Evolutionary conservation across 2,888 invertebrate species (phyloP).

Genomic region (Sepiola atlantica): DNA sequence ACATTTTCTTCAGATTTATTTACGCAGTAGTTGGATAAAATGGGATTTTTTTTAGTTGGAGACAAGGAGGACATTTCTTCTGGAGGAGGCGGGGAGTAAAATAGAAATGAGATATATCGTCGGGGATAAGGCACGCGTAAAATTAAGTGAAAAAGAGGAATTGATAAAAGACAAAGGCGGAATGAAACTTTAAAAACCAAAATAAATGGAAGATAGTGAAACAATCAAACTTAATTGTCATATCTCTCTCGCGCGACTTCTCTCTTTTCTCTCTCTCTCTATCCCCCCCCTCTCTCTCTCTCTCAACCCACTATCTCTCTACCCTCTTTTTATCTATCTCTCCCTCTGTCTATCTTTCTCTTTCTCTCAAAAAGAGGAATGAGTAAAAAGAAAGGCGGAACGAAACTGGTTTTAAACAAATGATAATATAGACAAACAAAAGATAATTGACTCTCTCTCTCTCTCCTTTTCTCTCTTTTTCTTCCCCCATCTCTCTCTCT

Average conservation of each 20-base stretch:
- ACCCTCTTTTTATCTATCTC: no score
- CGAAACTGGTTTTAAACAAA: no score
- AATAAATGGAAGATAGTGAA: not conserved
- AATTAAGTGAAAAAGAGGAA: not conserved
- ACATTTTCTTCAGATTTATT: not conserved
- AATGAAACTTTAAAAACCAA: not conserved
- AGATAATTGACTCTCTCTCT: no score
- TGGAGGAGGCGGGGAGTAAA: not conserved
- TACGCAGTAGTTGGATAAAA: not conserved
- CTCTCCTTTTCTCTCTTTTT: no score
- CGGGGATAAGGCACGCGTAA: not conserved
- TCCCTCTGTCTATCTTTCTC: no score
- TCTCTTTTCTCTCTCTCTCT: no score
- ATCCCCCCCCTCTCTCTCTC: no score
- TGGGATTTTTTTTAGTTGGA: not conserved
- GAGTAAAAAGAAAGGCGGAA: no score
- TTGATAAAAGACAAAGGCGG: not conserved
- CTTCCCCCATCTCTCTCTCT: no score
- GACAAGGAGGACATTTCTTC: not conserved
- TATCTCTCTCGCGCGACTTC: not conserved
- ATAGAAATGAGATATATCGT: not conserved
- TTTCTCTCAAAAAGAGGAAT: no score
- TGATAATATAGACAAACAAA: no score
- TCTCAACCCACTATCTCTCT: no score
- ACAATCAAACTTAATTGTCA: not conserved